phyloP scores from a whole-genome alignment of 2,888 invertebrate genomes.

The Caenorhabditis uteleia region DNA sequence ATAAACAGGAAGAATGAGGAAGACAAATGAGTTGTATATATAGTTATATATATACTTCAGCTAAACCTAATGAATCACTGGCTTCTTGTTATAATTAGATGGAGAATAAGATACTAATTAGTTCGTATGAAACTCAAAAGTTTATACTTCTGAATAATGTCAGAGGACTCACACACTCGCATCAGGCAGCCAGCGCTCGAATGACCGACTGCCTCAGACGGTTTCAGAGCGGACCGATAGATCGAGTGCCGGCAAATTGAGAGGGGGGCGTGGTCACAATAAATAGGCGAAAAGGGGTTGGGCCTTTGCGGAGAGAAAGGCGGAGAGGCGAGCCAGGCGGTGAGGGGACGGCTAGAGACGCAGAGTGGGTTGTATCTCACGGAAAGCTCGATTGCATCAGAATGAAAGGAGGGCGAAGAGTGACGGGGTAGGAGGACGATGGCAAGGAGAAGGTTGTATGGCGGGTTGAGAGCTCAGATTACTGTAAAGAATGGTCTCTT shows the following conservation, averaged over 20 bases:
- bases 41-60: too few relatives aligned
- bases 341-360: conserved; percentile 11
- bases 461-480: neutral
- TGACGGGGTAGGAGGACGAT: neutral
- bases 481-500: too few relatives aligned
- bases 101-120: too few relatives aligned
- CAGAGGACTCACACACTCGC: too few relatives aligned
- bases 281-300: conserved; percentile 40
- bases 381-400: conserved; percentile 29
- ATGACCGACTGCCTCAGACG: conserved; percentile 19
- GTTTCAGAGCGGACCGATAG: conserved; percentile 35
- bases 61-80: too few relatives aligned
- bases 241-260: conserved; percentile 34
- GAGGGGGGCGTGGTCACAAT: conserved; percentile 30
- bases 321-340: conserved; percentile 6
- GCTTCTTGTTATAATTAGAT: too few relatives aligned
- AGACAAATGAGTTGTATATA: too few relatives aligned
- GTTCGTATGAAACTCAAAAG: too few relatives aligned
- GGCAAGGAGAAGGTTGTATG: neutral
- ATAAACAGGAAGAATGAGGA: too few relatives aligned
- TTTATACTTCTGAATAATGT: too few relatives aligned
- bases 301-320: conserved; percentile 12
- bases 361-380: conserved; percentile 3
- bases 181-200: conserved; percentile 3
- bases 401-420: conserved; percentile 7